These are phyloP conservation scores for Callosobruchus maculatus DNA, from an alignment of 2,888 invertebrate genomes.

Conservation along the genomic window DNA sequence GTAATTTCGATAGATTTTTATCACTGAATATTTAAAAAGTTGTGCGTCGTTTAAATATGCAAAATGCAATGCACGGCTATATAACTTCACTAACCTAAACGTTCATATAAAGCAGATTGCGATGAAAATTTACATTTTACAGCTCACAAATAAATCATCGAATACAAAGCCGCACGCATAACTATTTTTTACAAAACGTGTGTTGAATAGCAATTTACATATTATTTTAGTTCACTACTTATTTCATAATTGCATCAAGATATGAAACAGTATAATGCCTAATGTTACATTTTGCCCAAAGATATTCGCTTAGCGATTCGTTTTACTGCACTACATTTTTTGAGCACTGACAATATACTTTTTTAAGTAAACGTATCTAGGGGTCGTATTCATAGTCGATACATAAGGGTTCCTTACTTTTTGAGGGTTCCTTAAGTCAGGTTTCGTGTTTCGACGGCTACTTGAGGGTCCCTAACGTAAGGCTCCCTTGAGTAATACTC, in stretches of 20 bases:
- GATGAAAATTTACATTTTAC: not conserved
- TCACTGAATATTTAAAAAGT: conserved; percentile 23
- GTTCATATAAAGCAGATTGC: not conserved
- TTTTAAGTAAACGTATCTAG: no score
- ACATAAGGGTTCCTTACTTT: no score
- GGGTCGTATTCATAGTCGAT: no score
- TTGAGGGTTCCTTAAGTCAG: no score
- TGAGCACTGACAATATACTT: no score
- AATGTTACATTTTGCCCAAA: no score
- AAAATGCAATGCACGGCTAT: conserved; percentile 39
- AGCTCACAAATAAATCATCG: not conserved
- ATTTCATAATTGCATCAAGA: not conserved
- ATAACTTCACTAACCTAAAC: conserved; percentile 8
- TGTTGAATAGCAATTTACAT: not conserved
- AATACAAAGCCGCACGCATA: not conserved
- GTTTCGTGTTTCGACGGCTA: no score
- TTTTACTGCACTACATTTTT: no score
- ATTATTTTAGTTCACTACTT: not conserved
- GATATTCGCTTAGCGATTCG: no score
- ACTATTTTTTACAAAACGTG: not conserved
- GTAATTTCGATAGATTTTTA: not conserved
- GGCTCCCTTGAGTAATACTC: no score
- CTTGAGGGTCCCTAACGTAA: no score
- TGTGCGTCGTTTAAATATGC: conserved; percentile 12
- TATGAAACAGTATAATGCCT: not conserved